Evolutionary conservation across 2,888 invertebrate genomes (phyloP), one percentile per base, ranked within the genome.

Genomic region (Alloplasta piceator): DNA sequence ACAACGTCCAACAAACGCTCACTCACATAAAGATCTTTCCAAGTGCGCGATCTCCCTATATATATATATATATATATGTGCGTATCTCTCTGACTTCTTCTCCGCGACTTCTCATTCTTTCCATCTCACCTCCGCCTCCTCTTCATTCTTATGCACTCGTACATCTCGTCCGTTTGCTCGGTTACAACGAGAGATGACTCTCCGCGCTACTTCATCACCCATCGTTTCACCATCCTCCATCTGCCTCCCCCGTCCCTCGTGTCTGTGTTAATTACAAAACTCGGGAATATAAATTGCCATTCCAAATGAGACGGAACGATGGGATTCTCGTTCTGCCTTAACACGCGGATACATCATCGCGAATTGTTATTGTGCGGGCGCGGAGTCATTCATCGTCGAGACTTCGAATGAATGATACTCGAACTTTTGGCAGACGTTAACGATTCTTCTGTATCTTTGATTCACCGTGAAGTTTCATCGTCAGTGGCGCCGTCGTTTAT

Each of bases 231-330:
- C 50, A 3, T 4, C 46, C 48, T 26, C 72, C 79, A 66, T 83
- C 83, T 66, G 67, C 75, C 76, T 58, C 68, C 63, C 36, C 63
- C 64, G 72, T 75, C 50, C 61, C 63, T 58, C 78, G 64, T 55
- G 64, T 71, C 63, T 84, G 89, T 86, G 90, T 91, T 91, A 91
- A 91, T 91, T 91, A 90, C 89, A 88, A 88, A 90, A 89, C 78
- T 85, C 88, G 86, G 88, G 89, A 89, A 89, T 89, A 91, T 89
- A 89, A 90, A 91, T 91, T 90, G 91, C 89, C 84, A 83, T 82
- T 83, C 86, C 85, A 90, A 89, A 90, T 87, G 87, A 88, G 88
- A 78, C 61, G 61, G 61, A 67, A 76, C 68, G 38, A 58, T 14
- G 36, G 16, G 36, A 67, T 63, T 68, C 56, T 50, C 58, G 60